Base-by-base conservation (phyloP, 2,797 vertebrate species). In the Australoheros facetus region DNA sequence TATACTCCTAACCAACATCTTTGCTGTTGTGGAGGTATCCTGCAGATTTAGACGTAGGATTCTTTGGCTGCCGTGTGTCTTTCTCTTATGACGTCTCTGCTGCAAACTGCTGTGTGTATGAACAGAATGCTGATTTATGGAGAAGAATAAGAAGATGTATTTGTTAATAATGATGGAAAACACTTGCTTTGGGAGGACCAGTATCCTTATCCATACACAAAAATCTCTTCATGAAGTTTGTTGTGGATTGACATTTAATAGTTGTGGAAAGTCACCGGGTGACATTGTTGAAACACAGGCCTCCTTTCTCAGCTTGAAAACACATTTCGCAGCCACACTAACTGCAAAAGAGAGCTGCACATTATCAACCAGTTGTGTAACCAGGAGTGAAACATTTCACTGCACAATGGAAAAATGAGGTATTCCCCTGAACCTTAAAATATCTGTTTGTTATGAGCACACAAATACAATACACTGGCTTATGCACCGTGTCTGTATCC, bases 171-270 rank as follows among this genome's bases (percentile, higher is more conserved):
- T 60, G 32, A 83, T 1, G 6, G 42, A 69, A 51, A 78, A 57
- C 57, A 45, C 53, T 66, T 83, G 71, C 73, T 73, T 34, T 39
- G 37, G 69, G 30, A 86, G 64, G 59, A 90, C 77, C 75, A 59
- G 64, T 64, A 56, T 81, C 75, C 56, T 66, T 62, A 76, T 30
- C 71, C 78, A 76, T 74, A 85, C 87, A 84, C 72, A 79, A 16
- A 83, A 86, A 84, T 77, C 73, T 84, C 54, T 75, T 90, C 73
- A 70, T 19, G 16, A 74, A 79, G 58, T 51, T 39, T 58, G 69
- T 55, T 62, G 37, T 28, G 14, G 34, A 34, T 58, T 34, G 78
- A 85, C 69, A 42, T 80, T 80, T 79, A 72, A 77, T 59, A 51
- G 66, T 73, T 1, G 7, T 53, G 54, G 84, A 81, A 81, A 81